A percentile compares a stretch with the other conserved stretches of the same genome.
Evolutionary conservation across 2,888 invertebrate genomes (phyloP).

Genomic region (Crematogaster levior): DNA sequence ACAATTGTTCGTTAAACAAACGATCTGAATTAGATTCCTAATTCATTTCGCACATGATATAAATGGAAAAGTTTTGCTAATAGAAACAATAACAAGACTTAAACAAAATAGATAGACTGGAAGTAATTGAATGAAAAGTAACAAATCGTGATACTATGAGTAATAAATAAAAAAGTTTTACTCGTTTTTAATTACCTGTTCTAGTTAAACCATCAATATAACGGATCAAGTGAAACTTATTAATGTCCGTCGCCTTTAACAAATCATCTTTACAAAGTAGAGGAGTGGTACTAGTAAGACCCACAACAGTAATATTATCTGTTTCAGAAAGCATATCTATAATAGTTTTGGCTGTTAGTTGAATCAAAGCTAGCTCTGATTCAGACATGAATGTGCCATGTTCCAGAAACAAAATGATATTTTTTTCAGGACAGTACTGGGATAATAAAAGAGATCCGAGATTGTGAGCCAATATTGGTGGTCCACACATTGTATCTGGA

Average conservation of each 20-base stretch:
- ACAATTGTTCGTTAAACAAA: background rate
- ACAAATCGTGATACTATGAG: background rate
- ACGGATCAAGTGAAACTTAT: conserved; percentile 81
- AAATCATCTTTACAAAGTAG: conserved; percentile 79
- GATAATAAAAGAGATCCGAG: conserved; percentile 82
- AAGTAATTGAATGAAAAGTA: background rate
- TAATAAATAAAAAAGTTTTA: background rate
- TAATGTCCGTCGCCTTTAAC: conserved; percentile 81
- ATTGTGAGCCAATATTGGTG: conserved; percentile 81
- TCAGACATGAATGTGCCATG: conserved; percentile 82
- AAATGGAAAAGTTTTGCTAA: background rate
- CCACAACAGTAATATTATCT: conserved; percentile 82
- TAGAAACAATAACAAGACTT: background rate
- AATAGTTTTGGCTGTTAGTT: conserved; percentile 82
- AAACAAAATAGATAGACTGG: background rate
- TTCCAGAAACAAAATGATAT: conserved; percentile 81
- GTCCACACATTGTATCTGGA: conserved; percentile 83
- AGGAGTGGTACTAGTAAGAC: conserved; percentile 77
- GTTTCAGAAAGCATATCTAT: conserved; percentile 83
- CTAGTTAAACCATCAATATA: conserved; percentile 79
- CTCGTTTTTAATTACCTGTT: conserved; percentile 70
- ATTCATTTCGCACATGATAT: background rate
- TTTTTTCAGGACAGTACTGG: conserved; percentile 81
- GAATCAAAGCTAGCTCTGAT: conserved; percentile 81
- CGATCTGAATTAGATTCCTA: background rate